Evolutionary conservation across 2,888 invertebrate genomes (phyloP), one percentile per base, ranked within the genome.

Genomic region (Hirtodrosophila duncani): DNA sequence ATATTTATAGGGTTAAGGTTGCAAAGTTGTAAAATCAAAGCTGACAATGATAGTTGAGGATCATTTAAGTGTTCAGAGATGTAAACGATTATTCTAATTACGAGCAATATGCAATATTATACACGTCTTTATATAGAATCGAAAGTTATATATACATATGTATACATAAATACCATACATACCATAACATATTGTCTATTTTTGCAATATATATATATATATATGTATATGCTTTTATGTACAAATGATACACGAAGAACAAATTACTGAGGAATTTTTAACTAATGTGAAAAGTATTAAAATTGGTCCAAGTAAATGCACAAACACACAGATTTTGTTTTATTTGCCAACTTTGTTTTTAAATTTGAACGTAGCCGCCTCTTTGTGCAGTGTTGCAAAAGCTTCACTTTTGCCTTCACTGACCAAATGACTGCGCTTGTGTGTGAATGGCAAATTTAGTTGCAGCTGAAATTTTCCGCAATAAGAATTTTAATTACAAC

Each of bases 171-270:
- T 56, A 66, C 41, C 50, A 61, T 65, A 56, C 65, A 71, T 58
- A 64, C 62, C 55, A 59, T 52, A 62, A 50, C 14, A 41, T 36
- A 51, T 42, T 50, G 41, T 63, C 53, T 66, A 77, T 70, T 70
- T 70, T 70, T 70, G 74, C 70, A 70, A 78, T 67, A 70, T 72
- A 67, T 41, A 39, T 27, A 39, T 18, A 20, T 9, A 18, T 11
- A 27, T 67, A 67, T 75, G 70, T 71, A n/a, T 74, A 67, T 78
- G 75, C 71, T 63, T 67, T 74, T 71, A 74, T 66, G 67, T 67
- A 67, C 33, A 48, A 30, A 45, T 30, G n/a, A 29, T 31, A 33
- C 33, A 43, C 38, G 42, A 49, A 55, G 45, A 65, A 65, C 55
- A 62, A 70, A 65, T 62, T 59, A 52, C 49, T 44, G 33, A 53